Percentiles rank a stretch among this genome's conserved stretches.
These are phyloP conservation scores for Ormyrus pomaceus DNA, from an alignment of 2,888 invertebrate species.

Conservation along the genomic window DNA sequence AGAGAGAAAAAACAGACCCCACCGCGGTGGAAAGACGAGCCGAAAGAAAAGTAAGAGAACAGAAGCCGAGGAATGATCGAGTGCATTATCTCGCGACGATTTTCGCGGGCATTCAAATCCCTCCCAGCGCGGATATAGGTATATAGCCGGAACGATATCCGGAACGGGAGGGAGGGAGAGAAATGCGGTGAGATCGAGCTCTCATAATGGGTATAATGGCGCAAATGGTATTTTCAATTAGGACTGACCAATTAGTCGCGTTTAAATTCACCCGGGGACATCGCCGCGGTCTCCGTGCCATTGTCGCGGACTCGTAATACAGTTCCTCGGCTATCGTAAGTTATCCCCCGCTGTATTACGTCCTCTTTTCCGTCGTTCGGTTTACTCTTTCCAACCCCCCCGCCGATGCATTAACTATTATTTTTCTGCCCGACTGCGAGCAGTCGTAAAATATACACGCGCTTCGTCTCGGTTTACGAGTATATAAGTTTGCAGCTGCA, in stretches of 20 bases:
- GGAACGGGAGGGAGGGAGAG: not conserved
- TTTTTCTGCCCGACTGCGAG: too few species aligned
- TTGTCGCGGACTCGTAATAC: conserved; percentile 1
- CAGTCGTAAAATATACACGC: too few species aligned
- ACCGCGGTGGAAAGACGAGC: not conserved
- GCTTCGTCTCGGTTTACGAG: too few species aligned
- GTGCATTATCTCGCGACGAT: conserved; percentile 46
- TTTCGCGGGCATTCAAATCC: conserved; percentile 37
- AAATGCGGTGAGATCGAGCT: conserved; percentile 6
- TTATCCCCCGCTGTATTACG: not conserved
- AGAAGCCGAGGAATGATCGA: conserved; percentile 30
- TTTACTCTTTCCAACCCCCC: not conserved
- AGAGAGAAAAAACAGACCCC: not conserved
- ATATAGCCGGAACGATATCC: too few species aligned
- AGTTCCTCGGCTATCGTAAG: not conserved
- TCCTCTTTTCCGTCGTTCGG: not conserved
- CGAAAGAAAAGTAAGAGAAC: conserved; percentile 1
- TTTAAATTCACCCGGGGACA: conserved; percentile 62
- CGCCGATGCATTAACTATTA: too few species aligned
- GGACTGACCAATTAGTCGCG: conserved; percentile 69
- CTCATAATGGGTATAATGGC: conserved; percentile 49
- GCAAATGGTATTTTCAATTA: conserved; percentile 69
- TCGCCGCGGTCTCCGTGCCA: not conserved
- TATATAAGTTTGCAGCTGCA: too few species aligned
- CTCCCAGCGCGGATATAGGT: not conserved